These are phyloP conservation scores for Lasioglossum malachurum DNA, from an alignment of 2,888 invertebrate genomes.

Conservation along the genomic window DNA sequence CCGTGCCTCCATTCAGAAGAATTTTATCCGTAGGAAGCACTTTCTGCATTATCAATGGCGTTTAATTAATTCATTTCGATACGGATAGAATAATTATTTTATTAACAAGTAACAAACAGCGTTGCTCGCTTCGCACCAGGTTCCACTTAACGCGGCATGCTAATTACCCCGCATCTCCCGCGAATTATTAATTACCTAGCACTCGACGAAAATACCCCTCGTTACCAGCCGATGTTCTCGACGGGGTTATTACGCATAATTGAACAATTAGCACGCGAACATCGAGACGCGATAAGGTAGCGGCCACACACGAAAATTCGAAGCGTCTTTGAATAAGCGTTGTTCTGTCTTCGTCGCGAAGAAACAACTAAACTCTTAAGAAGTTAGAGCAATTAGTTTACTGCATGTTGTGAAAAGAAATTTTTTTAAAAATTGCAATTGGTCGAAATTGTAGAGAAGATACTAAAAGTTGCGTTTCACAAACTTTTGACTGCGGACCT, in stretches of 20 bases:
- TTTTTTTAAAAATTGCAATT: no score
- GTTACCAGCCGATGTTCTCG: constrained; percentile 2
- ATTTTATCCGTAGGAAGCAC: no score
- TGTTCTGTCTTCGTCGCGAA: neutral
- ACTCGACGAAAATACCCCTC: constrained; percentile 36
- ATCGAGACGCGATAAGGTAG: neutral
- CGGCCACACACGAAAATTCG: constrained; percentile 16
- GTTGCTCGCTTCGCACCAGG: constrained; percentile 4
- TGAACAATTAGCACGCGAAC: constrained; percentile 34
- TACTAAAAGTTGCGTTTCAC: no score
- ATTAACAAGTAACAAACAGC: constrained; percentile 8
- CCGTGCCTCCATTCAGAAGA: neutral
- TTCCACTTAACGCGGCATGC: constrained; percentile 31
- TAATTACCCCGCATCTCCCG: constrained; percentile 31
- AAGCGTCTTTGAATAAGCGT: neutral
- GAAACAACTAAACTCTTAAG: neutral
- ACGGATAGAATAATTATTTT: neutral
- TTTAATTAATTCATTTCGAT: neutral
- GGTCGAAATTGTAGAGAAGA: no score
- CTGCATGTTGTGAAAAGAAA: no score
- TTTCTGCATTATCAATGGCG: neutral
- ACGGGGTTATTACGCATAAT: constrained; percentile 38
- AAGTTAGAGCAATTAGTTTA: no score
- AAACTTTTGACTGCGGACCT: no score
- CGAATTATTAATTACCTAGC: constrained; percentile 47